Evolutionary conservation across 1,140 invertebrate species (phyloP).

Genomic region (Drosophila pectinifera): DNA sequence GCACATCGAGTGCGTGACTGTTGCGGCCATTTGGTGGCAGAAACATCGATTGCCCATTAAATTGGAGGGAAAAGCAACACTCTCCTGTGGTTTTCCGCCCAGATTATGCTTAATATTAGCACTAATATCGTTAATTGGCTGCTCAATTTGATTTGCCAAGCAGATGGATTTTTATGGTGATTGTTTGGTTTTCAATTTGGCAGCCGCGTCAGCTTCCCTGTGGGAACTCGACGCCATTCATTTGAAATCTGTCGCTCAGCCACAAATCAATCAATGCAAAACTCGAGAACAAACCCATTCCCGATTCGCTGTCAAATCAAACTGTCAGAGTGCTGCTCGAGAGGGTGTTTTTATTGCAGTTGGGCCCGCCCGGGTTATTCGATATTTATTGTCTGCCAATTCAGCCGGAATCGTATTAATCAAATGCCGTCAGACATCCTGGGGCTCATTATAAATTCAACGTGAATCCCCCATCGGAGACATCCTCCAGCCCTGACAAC

Average conservation of each 20-base stretch:
- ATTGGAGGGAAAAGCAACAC: background rate
- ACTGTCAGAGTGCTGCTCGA: constrained; percentile 28
- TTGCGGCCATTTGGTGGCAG: constrained; percentile 32
- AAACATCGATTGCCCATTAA: constrained; percentile 39
- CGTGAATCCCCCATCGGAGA: constrained; percentile 27
- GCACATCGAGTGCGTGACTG: constrained; percentile 43
- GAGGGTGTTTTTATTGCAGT: constrained; percentile 35
- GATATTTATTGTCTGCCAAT: constrained; percentile 56
- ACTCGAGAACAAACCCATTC: constrained; percentile 18
- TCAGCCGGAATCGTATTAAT: constrained; percentile 55
- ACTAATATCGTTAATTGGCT: constrained; percentile 49
- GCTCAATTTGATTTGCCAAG: constrained; percentile 30
- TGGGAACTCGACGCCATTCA: constrained; percentile 20
- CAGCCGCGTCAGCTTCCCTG: background rate
- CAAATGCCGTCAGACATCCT: constrained; percentile 46
- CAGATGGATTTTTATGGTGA: constrained; percentile 43
- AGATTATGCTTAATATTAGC: constrained; percentile 20
- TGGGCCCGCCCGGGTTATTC: constrained; percentile 25
- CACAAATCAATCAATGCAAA: constrained; percentile 59
- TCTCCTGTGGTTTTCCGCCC: constrained; percentile 6
- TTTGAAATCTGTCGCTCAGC: constrained; percentile 48
- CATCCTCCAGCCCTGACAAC: constrained; percentile 50
- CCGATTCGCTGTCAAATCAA: constrained; percentile 51
- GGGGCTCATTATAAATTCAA: constrained; percentile 61
- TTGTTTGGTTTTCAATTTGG: constrained; percentile 26